phyloP scores from a whole-genome alignment of 1,140 invertebrate genomes.

The Harpegnathos saltator region DNA sequence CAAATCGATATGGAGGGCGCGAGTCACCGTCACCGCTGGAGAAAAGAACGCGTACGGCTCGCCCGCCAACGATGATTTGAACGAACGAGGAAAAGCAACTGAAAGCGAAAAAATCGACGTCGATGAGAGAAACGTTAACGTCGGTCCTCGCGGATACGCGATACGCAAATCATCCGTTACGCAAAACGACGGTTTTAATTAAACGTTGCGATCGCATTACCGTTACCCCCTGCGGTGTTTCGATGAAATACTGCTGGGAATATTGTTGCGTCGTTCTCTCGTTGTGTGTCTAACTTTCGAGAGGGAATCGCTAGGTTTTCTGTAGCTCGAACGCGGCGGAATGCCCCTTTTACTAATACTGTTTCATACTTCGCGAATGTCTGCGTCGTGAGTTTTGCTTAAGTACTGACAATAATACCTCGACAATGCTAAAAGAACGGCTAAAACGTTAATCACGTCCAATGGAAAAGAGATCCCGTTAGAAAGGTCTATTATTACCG shows the following conservation, averaged over 20 bases:
- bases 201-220: neutral
- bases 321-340: neutral
- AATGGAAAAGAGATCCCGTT: neutral
- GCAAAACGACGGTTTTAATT: slow-evolving; percentile 14
- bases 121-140: neutral
- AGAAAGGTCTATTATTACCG: neutral
- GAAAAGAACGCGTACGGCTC: neutral
- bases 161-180: neutral
- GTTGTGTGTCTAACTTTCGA: slow-evolving; percentile 20
- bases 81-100: neutral
- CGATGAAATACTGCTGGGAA: neutral
- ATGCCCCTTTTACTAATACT: slow-evolving; percentile 2
- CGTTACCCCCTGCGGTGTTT: neutral
- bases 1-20: neutral
- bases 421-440: neutral
- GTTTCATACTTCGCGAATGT: neutral
- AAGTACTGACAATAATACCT: slow-evolving; percentile 26
- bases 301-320: slow-evolving; percentile 2
- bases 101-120: slow-evolving; percentile 14
- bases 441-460: neutral
- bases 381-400: slow-evolving; percentile 3
- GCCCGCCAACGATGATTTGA: neutral
- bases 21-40: neutral
- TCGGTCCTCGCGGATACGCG: neutral
- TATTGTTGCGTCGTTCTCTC: neutral